Evolutionary conservation across 2,113 vertebrate genomes (phyloP).

Genomic region (Eulemur rufifrons): DNA sequence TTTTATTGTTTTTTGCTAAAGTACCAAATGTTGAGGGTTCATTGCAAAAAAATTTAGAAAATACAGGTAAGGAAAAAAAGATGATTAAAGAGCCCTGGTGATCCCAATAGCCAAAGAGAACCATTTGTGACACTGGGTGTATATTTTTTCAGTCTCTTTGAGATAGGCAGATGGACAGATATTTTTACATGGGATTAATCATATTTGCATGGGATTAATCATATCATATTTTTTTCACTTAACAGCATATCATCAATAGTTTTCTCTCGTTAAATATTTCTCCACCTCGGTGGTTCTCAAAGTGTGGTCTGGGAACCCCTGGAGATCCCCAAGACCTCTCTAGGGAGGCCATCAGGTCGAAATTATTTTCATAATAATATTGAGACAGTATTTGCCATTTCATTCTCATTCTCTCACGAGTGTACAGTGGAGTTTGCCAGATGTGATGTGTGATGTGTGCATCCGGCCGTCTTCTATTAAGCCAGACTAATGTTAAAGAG

Average conservation of each 20-base stretch:
- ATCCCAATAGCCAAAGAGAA: not conserved
- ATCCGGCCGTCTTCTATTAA: not conserved
- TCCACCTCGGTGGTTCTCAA: not conserved
- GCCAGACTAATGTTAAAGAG: not conserved
- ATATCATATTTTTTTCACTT: not conserved
- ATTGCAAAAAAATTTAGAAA: not conserved
- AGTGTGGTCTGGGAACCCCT: not conserved
- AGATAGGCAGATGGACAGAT: not conserved
- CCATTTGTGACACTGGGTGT: not conserved
- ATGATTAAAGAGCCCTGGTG: not conserved
- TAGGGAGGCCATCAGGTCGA: not conserved
- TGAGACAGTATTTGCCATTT: not conserved
- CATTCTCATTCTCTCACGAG: not conserved
- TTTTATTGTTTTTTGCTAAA: not conserved
- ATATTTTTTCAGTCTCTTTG: not conserved
- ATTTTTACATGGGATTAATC: not conserved
- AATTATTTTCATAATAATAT: not conserved
- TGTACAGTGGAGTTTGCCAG: not conserved
- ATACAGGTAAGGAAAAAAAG: not conserved
- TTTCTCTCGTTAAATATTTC: not conserved
- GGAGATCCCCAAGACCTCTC: not conserved
- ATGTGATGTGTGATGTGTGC: fast-evolving
- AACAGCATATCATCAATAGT: not conserved
- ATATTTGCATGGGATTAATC: not conserved
- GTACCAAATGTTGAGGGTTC: not conserved